Evolutionary conservation across 2,888 invertebrate genomes (phyloP), one percentile per base, ranked within the genome.

Genomic region (Luperina nickerlii): DNA sequence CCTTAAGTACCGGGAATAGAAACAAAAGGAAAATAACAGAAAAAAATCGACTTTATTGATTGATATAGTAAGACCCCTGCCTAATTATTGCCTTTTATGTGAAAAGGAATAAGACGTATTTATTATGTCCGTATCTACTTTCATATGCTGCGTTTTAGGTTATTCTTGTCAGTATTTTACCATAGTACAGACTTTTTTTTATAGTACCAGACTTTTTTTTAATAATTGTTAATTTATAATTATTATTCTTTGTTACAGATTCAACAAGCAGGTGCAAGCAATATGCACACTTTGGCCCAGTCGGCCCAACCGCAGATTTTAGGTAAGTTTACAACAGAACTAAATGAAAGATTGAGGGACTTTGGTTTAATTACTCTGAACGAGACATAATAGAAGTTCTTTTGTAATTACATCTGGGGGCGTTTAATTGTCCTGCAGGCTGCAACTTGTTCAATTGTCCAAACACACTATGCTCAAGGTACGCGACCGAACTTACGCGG

Each of bases 271-370:
- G 93, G 95, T 76, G 95, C 95, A 7, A 96, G 96, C 88, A 96
- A 94, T 75, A 96, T 96, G 95, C 96, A 96, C 86, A 94, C 96
- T 0, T 89, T 97, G 89, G 95, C 92, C 70, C 97, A 96, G 82
- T 93, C 96, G 71, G 94, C 95, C 62, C 97, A 96, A 90, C 95
- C 96, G 54, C 96, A 95, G 74, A 93, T 96, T 79, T 88, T 96
- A 79, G 94, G 96, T 96, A 76, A 95, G 94, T 32, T 62, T 27
- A 62, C 62, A 62, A 62, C 60, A 62, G n/a, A 62, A 27, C 6
- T 62, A 15, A 15, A 27, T 0, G 57, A 57, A 57, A 57, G 8
- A 24, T 54, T 54, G 24, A 24, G 3, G 54, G 54, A 54, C 54
- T 8, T 54, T 8, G 54, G 54, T 54, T 54, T 8, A 54, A 8